Evolutionary conservation across 2,113 vertebrate genomes (phyloP), one percentile per base, ranked within the genome.

Genomic region (Probosciger aterrimus): DNA sequence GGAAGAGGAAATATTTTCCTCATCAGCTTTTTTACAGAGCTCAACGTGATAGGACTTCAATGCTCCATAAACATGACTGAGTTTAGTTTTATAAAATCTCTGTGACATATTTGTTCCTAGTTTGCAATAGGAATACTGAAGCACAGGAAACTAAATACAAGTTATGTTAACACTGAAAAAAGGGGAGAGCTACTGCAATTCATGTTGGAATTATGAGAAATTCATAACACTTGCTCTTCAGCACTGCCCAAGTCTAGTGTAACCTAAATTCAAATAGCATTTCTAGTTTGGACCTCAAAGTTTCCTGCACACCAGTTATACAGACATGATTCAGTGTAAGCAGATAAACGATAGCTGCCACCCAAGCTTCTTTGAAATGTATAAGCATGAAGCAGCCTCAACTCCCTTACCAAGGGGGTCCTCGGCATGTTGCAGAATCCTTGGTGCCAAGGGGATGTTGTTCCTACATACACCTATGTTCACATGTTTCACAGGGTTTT

Each of bases 161-260:
- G 13, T 30, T 46, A 31, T 3, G 3, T 30, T 41, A 80, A 74
- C 24, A 14, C 6, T 6, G 8, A 27, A 20, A 90, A 69, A 76
- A 73, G 3, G 11, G 10, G 37, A 77, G 11, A 31, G 15, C 14
- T 44, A 53, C 5, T 13, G 35, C 24, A 43, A 57, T 41, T 86
- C 44, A 25, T 1, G 0, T 4, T 16, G 30, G 10, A 44, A n/a
- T 31, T 57, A 62, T 3, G 7, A 91, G 43, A 73, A 68, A 73
- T 37, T 9, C 1, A 0, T 52, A 70, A 47, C 0, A 0, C 15
- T 57, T 77, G 18, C 33, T 79, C 16, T 82, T 7, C 44, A 76
- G 53, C 37, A 20, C 2, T 80, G 53, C 22, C 18, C 30, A 62
- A 59, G 25, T 10, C 18, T 35, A 31, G 14, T 5, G 49, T 9